phyloP scores from a whole-genome alignment of 2,113 vertebrate genomes.

The Orthonyx spaldingii region DNA sequence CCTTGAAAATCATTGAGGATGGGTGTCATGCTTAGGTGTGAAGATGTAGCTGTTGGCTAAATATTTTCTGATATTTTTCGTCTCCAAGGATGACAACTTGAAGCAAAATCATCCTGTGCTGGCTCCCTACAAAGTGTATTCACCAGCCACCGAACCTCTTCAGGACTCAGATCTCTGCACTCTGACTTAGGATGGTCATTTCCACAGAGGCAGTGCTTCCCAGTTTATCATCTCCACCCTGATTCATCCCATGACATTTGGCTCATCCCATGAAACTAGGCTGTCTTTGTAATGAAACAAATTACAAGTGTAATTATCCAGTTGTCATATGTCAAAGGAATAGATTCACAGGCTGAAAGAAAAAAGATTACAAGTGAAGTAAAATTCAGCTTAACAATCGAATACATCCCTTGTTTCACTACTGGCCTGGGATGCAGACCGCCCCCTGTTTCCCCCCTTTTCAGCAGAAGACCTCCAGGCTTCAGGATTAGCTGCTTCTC shows the following conservation, averaged over 20 bases:
- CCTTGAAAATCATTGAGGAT: background rate
- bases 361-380: background rate
- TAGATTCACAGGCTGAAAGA: background rate
- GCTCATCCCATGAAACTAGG: background rate
- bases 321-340: background rate
- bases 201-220: background rate
- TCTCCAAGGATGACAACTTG: background rate
- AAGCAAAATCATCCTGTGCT: background rate
- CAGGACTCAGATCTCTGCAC: background rate
- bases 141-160: background rate
- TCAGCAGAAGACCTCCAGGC: background rate
- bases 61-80: background rate
- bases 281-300: background rate
- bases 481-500: background rate
- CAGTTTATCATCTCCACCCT: background rate
- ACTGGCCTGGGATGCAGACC: background rate
- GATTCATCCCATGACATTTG: background rate
- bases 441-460: background rate
- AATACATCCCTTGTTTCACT: background rate
- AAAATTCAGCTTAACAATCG: background rate
- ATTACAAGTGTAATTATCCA: constrained; percentile 12
- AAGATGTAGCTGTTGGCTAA: background rate
- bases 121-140: background rate
- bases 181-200: background rate
- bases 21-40: background rate